phyloP scores from a whole-genome alignment of 2,888 invertebrate genomes.

The Himalopsyche anomala region DNA sequence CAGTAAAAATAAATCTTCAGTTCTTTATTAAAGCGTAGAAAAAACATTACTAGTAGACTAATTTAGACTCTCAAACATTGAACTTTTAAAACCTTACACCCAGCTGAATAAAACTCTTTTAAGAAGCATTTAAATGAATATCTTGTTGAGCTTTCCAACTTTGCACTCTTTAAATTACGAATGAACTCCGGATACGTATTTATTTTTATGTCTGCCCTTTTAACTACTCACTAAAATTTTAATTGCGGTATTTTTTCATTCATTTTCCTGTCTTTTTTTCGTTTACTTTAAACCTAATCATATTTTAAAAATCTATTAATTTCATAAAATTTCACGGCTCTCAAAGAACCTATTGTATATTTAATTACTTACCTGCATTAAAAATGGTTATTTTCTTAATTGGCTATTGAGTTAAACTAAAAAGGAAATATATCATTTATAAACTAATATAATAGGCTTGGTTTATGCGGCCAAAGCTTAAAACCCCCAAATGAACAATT shows the following conservation, averaged over 20 bases:
- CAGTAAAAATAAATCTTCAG: background rate
- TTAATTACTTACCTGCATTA: too few species aligned
- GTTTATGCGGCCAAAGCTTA: too few species aligned
- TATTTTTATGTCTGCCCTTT: background rate
- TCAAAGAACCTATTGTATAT: too few species aligned
- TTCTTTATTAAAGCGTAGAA: background rate
- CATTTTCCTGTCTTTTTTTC: background rate
- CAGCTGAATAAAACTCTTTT: background rate
- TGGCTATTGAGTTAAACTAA: too few species aligned
- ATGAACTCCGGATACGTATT: background rate
- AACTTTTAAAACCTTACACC: constrained; percentile 41
- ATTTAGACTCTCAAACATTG: constrained; percentile 12
- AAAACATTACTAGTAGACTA: constrained; percentile 17
- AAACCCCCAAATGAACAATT: too few species aligned
- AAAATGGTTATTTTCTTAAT: too few species aligned
- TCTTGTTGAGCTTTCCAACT: constrained; percentile 33
- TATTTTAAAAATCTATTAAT: too few species aligned
- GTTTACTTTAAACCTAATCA: too few species aligned
- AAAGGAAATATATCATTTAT: too few species aligned
- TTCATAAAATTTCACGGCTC: too few species aligned
- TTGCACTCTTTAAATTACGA: constrained; percentile 17
- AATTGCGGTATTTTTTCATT: background rate
- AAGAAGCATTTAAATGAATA: constrained; percentile 35
- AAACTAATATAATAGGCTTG: too few species aligned
- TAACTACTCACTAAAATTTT: background rate